Evolutionary conservation across 2,888 invertebrate genomes (phyloP).

Genomic region (Dione vanillae): DNA sequence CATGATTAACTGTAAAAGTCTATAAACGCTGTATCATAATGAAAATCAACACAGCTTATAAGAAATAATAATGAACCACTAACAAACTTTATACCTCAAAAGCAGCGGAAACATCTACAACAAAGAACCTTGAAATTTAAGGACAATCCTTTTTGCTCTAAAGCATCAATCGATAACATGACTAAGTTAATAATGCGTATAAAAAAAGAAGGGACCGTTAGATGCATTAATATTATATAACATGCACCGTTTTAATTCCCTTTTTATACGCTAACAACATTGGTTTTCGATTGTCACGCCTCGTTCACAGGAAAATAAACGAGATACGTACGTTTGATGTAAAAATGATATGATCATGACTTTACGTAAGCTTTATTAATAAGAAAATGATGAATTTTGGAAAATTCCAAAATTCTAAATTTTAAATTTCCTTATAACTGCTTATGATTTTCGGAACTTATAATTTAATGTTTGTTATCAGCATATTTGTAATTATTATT

Average conservation of each 20-base stretch:
- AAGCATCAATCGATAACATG: constrained; percentile 64
- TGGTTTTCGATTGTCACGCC: constrained; percentile 82
- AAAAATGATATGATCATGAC: constrained; percentile 38
- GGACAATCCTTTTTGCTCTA: constrained; percentile 63
- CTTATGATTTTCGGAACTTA: too few species aligned
- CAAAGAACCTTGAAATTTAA: constrained; percentile 51
- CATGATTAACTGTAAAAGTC: not conserved
- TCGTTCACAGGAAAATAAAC: constrained; percentile 69
- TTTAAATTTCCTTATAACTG: not conserved
- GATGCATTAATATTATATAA: constrained; percentile 75
- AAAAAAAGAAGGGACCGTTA: constrained; percentile 75
- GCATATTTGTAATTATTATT: too few species aligned
- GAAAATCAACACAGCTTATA: not conserved
- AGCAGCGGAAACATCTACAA: constrained; percentile 48
- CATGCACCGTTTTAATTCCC: constrained; percentile 67
- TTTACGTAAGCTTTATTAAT: not conserved
- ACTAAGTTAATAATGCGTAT: constrained; percentile 52
- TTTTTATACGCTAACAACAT: constrained; percentile 73
- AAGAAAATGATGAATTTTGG: not conserved
- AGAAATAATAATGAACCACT: constrained; percentile 17
- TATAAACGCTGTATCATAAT: not conserved
- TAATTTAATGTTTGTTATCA: too few species aligned
- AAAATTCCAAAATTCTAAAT: too few species aligned
- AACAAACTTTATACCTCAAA: constrained; percentile 36
- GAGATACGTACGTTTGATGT: constrained; percentile 66